Percentiles rank a stretch among this genome's conserved stretches.
These are phyloP conservation scores for Pangasianodon hypophthalmus DNA, from an alignment of 2,113 vertebrate species.

Conservation along the genomic window DNA sequence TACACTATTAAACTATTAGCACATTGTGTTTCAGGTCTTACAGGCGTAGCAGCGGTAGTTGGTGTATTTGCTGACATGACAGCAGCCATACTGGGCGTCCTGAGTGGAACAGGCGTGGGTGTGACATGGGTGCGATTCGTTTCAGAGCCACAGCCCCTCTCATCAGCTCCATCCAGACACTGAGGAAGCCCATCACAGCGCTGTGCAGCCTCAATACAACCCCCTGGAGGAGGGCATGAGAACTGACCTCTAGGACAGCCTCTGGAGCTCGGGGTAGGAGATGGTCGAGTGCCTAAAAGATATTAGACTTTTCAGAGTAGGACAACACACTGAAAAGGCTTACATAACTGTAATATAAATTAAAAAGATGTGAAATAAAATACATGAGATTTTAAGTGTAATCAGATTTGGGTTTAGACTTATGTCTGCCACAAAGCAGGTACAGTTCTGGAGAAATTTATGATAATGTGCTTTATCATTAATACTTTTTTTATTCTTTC, in stretches of 20 bases:
- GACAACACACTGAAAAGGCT: background rate
- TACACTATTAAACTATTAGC: background rate
- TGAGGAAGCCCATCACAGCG: conserved; percentile 72
- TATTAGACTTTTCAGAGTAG: background rate
- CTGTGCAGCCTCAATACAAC: conserved; percentile 65
- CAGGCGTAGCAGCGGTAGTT: conserved; percentile 55
- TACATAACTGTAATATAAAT: background rate
- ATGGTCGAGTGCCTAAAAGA: conserved; percentile 61
- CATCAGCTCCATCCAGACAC: conserved; percentile 77
- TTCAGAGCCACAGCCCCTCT: conserved; percentile 67
- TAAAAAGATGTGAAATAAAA: background rate
- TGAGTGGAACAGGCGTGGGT: conserved; percentile 64
- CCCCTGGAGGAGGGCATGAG: conserved; percentile 70
- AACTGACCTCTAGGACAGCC: conserved; percentile 69
- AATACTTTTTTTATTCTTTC: too few relatives aligned
- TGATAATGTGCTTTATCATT: too few relatives aligned
- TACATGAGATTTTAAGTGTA: background rate
- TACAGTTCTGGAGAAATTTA: too few relatives aligned
- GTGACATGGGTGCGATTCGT: conserved; percentile 54
- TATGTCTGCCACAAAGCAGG: too few relatives aligned
- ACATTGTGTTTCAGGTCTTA: conserved; percentile 10
- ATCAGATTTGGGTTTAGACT: background rate
- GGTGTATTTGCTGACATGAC: conserved; percentile 56
- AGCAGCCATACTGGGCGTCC: conserved; percentile 66
- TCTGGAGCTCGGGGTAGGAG: conserved; percentile 55